These are phyloP conservation scores for Gallinago media DNA, from an alignment of 2,113 vertebrate species.

Conservation along the genomic window DNA sequence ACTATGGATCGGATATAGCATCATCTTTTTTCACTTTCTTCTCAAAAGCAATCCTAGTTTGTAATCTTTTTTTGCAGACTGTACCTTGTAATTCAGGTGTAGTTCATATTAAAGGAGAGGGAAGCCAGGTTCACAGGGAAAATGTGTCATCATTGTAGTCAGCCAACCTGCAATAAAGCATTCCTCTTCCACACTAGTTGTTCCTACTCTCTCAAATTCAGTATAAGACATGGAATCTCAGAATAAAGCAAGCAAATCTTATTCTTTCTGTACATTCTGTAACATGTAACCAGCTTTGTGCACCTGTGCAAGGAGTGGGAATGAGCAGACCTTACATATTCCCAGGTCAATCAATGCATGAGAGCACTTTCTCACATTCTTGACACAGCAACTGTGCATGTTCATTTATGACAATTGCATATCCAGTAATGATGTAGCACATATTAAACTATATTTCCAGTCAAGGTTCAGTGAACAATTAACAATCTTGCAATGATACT, in stretches of 20 bases:
- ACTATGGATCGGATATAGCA: not conserved
- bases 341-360: not conserved
- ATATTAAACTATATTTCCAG: not conserved
- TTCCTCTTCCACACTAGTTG: not conserved
- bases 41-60: not conserved
- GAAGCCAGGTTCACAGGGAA: not conserved
- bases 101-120: not conserved
- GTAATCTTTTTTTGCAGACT: not conserved
- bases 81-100: not conserved
- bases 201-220: not conserved
- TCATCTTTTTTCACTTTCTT: not conserved
- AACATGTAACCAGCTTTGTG: rapidly evolving
- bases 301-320: not conserved
- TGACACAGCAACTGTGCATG: rapidly evolving
- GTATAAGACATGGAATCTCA: not conserved
- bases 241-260: not conserved
- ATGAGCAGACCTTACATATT: not conserved
- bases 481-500: not conserved
- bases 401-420: not conserved
- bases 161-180: not conserved
- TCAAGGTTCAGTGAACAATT: constrained; percentile 8
- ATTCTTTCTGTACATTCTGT: not conserved
- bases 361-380: not conserved
- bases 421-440: not conserved
- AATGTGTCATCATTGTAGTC: not conserved